These are phyloP conservation scores for Cordilura impudica DNA, from an alignment of 2,888 invertebrate species.

Conservation along the genomic window DNA sequence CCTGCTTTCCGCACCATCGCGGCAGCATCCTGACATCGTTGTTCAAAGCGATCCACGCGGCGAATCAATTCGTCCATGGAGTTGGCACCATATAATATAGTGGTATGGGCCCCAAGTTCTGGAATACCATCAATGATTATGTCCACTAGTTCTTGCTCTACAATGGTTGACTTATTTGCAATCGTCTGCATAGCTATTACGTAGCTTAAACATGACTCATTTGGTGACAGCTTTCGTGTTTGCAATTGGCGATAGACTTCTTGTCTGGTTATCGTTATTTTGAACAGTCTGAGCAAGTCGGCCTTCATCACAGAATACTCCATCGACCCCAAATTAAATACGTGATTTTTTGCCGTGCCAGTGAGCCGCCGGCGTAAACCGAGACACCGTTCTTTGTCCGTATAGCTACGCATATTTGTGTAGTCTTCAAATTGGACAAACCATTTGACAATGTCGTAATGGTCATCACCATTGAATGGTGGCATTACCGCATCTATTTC, in stretches of 20 bases:
- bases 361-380: not conserved
- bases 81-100: conserved; percentile 23
- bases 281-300: conserved; percentile 29
- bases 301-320: conserved; percentile 30
- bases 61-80: conserved; percentile 14
- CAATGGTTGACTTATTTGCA: conserved; percentile 14
- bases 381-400: not conserved
- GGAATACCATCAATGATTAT: conserved; percentile 43
- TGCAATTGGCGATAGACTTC: conserved; percentile 30
- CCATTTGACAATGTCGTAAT: conserved; percentile 24
- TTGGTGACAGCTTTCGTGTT: conserved; percentile 8
- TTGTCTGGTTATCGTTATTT: conserved; percentile 35
- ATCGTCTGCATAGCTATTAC: conserved; percentile 33
- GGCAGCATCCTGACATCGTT: not conserved
- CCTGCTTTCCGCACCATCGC: not conserved
- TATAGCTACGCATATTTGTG: not conserved
- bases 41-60: conserved; percentile 21
- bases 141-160: conserved; percentile 37
- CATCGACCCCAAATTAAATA: not conserved
- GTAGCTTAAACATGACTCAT: conserved; percentile 28
- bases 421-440: conserved; percentile 37
- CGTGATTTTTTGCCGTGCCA: conserved; percentile 8
- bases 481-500: conserved; percentile 21
- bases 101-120: conserved; percentile 9
- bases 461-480: conserved; percentile 32